A percentile compares a stretch with the other conserved stretches of the same genome.
Conservation (phyloP, 2,888 invertebrate species). For the Temnothorax rugatulus region DNA sequence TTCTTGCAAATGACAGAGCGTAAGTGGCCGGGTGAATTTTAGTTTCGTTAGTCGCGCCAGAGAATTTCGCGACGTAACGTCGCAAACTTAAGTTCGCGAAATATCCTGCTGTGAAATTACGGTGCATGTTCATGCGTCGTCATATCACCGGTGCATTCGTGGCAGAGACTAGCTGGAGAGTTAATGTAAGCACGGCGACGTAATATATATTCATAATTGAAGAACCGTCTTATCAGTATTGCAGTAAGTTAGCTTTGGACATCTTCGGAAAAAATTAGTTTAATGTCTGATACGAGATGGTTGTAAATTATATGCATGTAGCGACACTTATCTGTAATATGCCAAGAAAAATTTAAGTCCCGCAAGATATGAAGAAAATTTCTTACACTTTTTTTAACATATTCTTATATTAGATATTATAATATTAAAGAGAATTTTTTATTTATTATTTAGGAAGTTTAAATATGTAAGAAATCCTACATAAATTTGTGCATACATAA, state of each 20-base stretch:
- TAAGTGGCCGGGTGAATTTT: constrained; percentile 48
- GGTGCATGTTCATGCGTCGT: constrained; percentile 30
- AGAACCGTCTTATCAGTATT: constrained; percentile 7
- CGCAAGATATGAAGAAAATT: neutral
- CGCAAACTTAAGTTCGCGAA: constrained; percentile 43
- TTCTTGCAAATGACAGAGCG: constrained; percentile 41
- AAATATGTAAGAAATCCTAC: neutral
- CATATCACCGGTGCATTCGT: constrained; percentile 48
- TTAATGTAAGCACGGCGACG: constrained; percentile 32
- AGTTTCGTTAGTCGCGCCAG: constrained; percentile 39
- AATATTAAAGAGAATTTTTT: neutral
- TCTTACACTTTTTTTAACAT: neutral
- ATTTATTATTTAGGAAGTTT: neutral
- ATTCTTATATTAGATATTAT: neutral
- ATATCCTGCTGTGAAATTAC: constrained; percentile 41
- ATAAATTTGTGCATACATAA: neutral
- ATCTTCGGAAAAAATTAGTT: constrained; percentile 12
- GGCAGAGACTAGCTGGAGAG: constrained; percentile 39
- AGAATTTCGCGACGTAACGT: constrained; percentile 39
- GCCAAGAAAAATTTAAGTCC: neutral
- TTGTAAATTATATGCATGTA: constrained; percentile 5
- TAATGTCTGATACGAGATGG: neutral
- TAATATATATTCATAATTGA: constrained; percentile 34
- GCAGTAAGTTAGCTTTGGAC: neutral
- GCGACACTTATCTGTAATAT: neutral